Evolutionary conservation across 1,140 invertebrate genomes (phyloP), one percentile per base, ranked within the genome.

Genomic region (Cotesia typhae): DNA sequence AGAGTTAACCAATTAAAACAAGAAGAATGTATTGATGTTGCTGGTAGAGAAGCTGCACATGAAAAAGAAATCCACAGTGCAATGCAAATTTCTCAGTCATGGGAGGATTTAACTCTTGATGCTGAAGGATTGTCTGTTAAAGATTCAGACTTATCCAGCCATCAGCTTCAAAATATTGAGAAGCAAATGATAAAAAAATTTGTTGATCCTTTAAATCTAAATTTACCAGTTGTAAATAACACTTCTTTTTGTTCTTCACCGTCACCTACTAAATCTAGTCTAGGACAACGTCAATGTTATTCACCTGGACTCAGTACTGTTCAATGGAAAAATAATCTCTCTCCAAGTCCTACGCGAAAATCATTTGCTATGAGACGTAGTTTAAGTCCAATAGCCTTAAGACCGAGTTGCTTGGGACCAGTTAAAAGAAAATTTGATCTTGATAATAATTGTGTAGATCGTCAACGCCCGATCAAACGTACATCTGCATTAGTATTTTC

Each of bases 11-110:
- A 96, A 87, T 86, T 97, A 53, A 89, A 94, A 67, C 92, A 94
- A 75, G 95, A 96, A 87, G 95, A 97, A 87, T 94, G 93, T 80
- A 91, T 94, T 35, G 94, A 96, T 82, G 89, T 93, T 3, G 90
- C 89, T 77, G 93, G 94, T 78, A 88, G 94, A 64, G 95, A 97
- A 87, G 92, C 93, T 55, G 94, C 94, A n/a, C 94, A 96, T 84
- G 95, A 97, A 88, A 90, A 92, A 60, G 94, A 96, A 87, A 90
- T 95, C 66, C 93, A 95, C 81, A 92, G 92, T 79, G 92, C 94
- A 74, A 94, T 97, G 89, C 93, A 94, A 83, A 96, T 96, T 85
- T 96, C 94, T 1, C 94, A 94, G 81, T 96, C 94, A 14, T 96
- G 93, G 90, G 94, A 96, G 84, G 94, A 96, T 86, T 88, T 96